A percentile compares a stretch with the other conserved stretches of the same genome.
Evolutionary conservation across 2,888 invertebrate genomes (phyloP).

Genomic region (Perizoma affinitatum): DNA sequence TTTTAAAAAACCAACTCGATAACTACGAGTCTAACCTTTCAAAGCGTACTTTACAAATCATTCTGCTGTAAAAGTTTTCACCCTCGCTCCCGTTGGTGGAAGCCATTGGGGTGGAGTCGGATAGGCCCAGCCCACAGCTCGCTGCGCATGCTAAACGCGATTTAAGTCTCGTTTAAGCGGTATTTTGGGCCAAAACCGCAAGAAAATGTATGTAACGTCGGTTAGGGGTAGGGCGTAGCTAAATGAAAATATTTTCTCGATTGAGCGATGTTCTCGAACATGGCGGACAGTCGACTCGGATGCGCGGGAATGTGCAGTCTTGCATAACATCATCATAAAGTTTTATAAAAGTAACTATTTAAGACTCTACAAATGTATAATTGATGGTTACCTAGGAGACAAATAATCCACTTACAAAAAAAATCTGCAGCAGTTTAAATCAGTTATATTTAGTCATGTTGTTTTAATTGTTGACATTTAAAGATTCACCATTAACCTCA

Average conservation of each 20-base stretch:
- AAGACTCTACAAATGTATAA: no score
- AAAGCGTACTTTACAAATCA: slow-evolving; percentile 72
- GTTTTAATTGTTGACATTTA: no score
- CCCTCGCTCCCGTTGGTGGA: slow-evolving; percentile 58
- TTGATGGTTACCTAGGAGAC: no score
- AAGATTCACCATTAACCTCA: neutral
- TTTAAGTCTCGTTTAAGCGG: slow-evolving; percentile 83
- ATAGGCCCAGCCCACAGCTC: slow-evolving; percentile 57
- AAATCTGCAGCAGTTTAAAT: no score
- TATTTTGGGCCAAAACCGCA: slow-evolving; percentile 82
- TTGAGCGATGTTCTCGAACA: slow-evolving; percentile 71
- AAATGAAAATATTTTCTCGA: slow-evolving; percentile 80
- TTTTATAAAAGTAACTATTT: neutral
- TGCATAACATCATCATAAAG: slow-evolving; percentile 24
- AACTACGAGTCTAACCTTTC: slow-evolving; percentile 72
- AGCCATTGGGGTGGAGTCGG: slow-evolving; percentile 52
- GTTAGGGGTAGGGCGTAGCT: slow-evolving; percentile 80
- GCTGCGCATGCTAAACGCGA: slow-evolving; percentile 80
- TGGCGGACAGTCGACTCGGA: slow-evolving; percentile 72
- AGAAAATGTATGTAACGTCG: slow-evolving; percentile 79
- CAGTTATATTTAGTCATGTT: no score
- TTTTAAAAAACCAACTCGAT: slow-evolving; percentile 81
- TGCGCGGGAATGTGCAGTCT: slow-evolving; percentile 74
- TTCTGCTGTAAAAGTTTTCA: slow-evolving; percentile 66
- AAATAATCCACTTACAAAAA: no score